Percentiles rank a stretch among this genome's conserved stretches.
Conservation (phyloP, 2,888 invertebrate genomes). For the Erynnis tages region DNA sequence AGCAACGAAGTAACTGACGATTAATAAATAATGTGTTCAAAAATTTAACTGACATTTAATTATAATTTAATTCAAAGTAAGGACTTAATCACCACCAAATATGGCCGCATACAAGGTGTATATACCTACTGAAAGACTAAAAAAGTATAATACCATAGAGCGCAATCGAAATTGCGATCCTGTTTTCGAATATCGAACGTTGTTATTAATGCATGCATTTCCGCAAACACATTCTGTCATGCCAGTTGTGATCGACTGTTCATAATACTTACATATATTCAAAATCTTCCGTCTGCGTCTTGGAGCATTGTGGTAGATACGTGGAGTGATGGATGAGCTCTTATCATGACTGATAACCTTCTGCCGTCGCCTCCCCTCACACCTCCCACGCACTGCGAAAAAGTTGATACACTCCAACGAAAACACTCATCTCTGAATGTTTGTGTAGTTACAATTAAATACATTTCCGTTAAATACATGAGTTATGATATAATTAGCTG, state of each 20-base stretch:
- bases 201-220: background rate
- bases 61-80: background rate
- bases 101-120: background rate
- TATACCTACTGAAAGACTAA: slow-evolving; percentile 16
- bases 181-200: slow-evolving; percentile 3
- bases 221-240: background rate
- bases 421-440: slow-evolving; percentile 16
- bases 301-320: slow-evolving; percentile 37
- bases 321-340: slow-evolving; percentile 68
- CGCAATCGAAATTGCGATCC: background rate
- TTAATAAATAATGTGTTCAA: too few relatives aligned
- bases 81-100: background rate
- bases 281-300: slow-evolving; percentile 61
- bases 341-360: slow-evolving; percentile 77
- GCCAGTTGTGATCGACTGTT: slow-evolving; percentile 1
- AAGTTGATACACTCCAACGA: slow-evolving; percentile 24
- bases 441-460: background rate
- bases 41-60: background rate
- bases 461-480: background rate
- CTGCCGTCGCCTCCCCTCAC: slow-evolving; percentile 46
- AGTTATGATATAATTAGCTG: background rate
- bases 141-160: slow-evolving; percentile 9
- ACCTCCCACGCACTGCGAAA: slow-evolving; percentile 47
- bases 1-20: too few relatives aligned
- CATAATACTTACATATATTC: slow-evolving; percentile 33